phyloP scores from a whole-genome alignment of 2,797 vertebrate species.

The Cryptoblepharus egeriae region DNA sequence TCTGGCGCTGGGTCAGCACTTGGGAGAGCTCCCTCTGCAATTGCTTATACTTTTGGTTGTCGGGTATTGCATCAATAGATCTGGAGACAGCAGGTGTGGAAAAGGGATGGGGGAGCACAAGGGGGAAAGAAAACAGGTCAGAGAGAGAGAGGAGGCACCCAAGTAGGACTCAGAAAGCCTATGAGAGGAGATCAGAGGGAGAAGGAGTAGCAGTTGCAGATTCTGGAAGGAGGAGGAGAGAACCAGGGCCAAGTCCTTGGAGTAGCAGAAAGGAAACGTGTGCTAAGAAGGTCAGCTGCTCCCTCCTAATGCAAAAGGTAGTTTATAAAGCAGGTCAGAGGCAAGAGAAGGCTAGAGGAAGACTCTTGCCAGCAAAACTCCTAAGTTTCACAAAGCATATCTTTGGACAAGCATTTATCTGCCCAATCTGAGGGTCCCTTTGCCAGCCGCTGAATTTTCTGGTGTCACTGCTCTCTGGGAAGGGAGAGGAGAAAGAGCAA shows the following conservation, averaged over 20 bases:
- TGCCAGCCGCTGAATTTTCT: too few relatives aligned
- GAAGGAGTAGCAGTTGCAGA: neutral
- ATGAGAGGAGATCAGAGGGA: neutral
- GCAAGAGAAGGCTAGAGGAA: too few relatives aligned
- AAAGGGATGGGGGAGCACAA: conserved; percentile 38
- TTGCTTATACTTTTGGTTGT: conserved; percentile 99
- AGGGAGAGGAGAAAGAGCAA: rapidly evolving
- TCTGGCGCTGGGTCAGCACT: conserved; percentile 99
- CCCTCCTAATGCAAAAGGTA: neutral
- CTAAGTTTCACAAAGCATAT: too few relatives aligned
- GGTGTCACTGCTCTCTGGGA: too few relatives aligned
- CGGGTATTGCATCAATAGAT: conserved; percentile 98
- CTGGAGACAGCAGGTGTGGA: conserved; percentile 79
- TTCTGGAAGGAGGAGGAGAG: neutral
- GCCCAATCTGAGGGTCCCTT: neutral
- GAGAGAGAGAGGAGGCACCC: conserved; percentile 43
- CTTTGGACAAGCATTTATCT: too few relatives aligned
- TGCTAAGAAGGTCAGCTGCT: too few relatives aligned
- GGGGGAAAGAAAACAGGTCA: conserved; percentile 54
- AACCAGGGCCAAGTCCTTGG: neutral
- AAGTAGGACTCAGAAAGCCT: conserved; percentile 1
- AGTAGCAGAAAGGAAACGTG: neutral
- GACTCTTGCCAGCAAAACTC: too few relatives aligned
- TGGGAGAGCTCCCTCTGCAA: conserved; percentile 99
- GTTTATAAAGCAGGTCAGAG: too few relatives aligned